These are phyloP conservation scores for Percopsis omiscomaycus DNA, from an alignment of 2,797 vertebrate species.

Conservation along the genomic window DNA sequence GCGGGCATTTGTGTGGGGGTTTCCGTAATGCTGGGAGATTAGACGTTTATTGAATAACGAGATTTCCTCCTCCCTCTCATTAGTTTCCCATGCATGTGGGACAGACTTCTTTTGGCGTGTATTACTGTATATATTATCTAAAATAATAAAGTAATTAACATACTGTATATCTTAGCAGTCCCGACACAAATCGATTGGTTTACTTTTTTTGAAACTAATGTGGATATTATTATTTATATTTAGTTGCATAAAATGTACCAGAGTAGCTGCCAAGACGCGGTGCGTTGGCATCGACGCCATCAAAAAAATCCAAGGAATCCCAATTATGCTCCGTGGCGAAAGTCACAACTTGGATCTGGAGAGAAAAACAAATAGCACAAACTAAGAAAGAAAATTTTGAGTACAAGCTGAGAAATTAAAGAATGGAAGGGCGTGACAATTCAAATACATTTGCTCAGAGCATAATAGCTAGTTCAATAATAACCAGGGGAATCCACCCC, in stretches of 20 bases:
- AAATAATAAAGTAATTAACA: no score
- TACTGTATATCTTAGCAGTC: no score
- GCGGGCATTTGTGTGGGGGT: no score
- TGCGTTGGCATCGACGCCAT: slow-evolving; percentile 91
- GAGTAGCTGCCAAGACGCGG: slow-evolving; percentile 97
- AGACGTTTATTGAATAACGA: no score
- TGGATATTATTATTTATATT: slow-evolving; percentile 16
- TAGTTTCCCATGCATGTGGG: no score
- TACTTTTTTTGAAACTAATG: no score
- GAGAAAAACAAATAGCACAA: neutral
- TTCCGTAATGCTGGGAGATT: no score
- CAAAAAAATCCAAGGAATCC: slow-evolving; percentile 97
- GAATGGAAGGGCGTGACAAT: no score
- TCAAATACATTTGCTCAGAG: neutral
- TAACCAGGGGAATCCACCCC: neutral
- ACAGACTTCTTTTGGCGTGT: no score
- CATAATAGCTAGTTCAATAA: neutral
- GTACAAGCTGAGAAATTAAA: neutral
- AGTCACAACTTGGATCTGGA: slow-evolving; percentile 93
- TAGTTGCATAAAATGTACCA: slow-evolving; percentile 77
- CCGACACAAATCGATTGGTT: no score
- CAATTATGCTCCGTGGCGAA: slow-evolving; percentile 98
- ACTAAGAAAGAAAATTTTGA: neutral
- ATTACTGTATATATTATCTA: no score
- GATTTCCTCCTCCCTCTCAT: no score